phyloP scores from a whole-genome alignment of 2,797 vertebrate species.

The Lagodon rhomboides region DNA sequence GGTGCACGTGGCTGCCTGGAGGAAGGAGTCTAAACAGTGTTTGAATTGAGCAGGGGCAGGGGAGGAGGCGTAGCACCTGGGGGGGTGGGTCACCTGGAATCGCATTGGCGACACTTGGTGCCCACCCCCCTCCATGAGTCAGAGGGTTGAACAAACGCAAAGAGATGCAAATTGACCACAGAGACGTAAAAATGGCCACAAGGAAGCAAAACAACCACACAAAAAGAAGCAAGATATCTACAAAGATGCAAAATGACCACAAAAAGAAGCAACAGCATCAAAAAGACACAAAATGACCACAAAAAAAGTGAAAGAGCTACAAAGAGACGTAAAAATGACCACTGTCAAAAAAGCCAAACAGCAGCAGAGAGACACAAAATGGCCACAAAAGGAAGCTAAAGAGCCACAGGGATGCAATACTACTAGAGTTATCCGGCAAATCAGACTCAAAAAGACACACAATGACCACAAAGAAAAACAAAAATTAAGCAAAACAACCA shows the following conservation, averaged over 20 bases:
- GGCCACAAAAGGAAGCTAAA: not conserved
- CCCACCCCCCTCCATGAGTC: not conserved
- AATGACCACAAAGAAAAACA: not conserved
- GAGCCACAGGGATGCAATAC: not conserved
- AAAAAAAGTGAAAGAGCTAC: not conserved
- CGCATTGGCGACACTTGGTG: not conserved
- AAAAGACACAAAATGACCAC: not conserved
- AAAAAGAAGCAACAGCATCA: too few relatives aligned
- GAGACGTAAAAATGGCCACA: not conserved
- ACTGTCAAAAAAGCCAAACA: not conserved
- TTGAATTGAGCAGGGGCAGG: conserved; percentile 13
- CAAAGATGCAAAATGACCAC: not conserved
- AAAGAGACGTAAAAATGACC: not conserved
- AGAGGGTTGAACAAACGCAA: too few relatives aligned
- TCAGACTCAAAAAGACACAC: not conserved
- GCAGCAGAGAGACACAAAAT: not conserved
- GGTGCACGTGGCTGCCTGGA: conserved; percentile 1
- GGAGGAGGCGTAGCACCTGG: not conserved
- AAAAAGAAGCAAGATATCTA: not conserved
- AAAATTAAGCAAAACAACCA: not conserved
- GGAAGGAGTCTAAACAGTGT: conserved; percentile 20
- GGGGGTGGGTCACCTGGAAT: not conserved
- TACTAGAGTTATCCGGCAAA: not conserved
- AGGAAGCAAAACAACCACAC: not conserved
- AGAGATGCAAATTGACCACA: not conserved